These are phyloP conservation scores for Etheostoma spectabile DNA, from an alignment of 2,113 vertebrate species.

Conservation along the genomic window DNA sequence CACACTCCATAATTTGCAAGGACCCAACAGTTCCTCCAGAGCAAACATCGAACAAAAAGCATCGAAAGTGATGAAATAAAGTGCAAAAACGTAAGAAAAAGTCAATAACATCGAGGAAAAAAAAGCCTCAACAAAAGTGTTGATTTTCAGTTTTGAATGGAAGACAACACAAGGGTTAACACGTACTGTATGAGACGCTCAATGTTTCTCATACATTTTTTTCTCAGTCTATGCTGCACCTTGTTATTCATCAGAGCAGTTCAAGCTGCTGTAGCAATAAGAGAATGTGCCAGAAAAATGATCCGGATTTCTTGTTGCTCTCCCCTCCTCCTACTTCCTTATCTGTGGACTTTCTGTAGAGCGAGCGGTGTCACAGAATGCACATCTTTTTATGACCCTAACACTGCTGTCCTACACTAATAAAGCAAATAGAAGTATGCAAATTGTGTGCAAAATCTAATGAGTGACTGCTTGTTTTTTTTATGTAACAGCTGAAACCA, in stretches of 20 bases:
- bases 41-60: too few species aligned
- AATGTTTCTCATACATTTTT: not conserved
- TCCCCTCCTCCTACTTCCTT: not conserved
- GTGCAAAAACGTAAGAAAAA: too few species aligned
- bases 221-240: not conserved
- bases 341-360: not conserved
- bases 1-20: too few species aligned
- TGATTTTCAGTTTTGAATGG: too few species aligned
- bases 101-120: too few species aligned
- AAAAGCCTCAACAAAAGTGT: too few species aligned
- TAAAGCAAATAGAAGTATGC: not conserved
- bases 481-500: conserved; percentile 49
- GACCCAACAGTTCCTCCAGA: too few species aligned
- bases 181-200: not conserved
- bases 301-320: not conserved
- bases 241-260: not conserved
- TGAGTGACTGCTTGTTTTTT: conserved; percentile 20
- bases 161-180: too few species aligned
- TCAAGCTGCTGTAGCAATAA: not conserved
- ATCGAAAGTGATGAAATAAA: too few species aligned
- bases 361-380: not conserved
- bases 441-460: not conserved
- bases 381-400: not conserved
- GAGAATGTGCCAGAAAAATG: not conserved
- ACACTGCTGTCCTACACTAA: not conserved